These are phyloP conservation scores for Zaprionus lachaisei DNA, from an alignment of 1,140 invertebrate genomes.

Conservation along the genomic window DNA sequence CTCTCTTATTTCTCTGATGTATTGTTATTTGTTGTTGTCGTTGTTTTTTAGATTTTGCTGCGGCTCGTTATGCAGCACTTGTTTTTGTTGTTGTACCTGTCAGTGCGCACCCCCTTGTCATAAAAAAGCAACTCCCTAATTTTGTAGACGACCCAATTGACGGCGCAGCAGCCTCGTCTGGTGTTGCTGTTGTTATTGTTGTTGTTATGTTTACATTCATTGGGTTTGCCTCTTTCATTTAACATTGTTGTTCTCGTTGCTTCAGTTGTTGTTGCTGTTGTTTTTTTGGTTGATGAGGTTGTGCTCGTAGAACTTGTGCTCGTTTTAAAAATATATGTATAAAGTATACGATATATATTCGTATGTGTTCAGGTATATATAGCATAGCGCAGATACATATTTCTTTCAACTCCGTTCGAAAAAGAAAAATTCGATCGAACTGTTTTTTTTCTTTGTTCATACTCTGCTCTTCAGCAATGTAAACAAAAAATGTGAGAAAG, in stretches of 20 bases:
- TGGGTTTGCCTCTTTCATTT: conserved; percentile 18
- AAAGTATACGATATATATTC: background rate
- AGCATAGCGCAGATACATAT: conserved; percentile 59
- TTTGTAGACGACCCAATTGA: conserved; percentile 35
- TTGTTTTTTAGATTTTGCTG: conserved; percentile 6
- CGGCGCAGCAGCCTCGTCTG: conserved; percentile 22
- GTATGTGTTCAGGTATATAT: background rate
- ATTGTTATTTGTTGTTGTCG: background rate
- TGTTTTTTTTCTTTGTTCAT: conserved; percentile 5
- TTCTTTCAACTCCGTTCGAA: conserved; percentile 59
- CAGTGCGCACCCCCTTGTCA: conserved; percentile 16
- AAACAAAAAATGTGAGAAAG: conserved; percentile 18
- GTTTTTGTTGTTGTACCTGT: conserved; percentile 40
- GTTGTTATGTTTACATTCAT: conserved; percentile 31
- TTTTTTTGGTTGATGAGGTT: background rate
- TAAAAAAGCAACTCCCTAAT: conserved; percentile 48
- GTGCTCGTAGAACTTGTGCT: conserved; percentile 10
- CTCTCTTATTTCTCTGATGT: conserved; percentile 6
- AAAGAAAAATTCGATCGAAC: conserved; percentile 19
- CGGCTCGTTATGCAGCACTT: conserved; percentile 35
- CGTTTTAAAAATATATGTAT: conserved; percentile 22
- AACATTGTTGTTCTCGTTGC: conserved; percentile 11
- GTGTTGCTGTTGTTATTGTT: conserved; percentile 1
- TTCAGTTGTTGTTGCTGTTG: background rate
- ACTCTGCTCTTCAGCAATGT: conserved; percentile 13